These are phyloP conservation scores for Hemistola chrysoprasaria DNA, from an alignment of 2,888 invertebrate species.

Conservation along the genomic window DNA sequence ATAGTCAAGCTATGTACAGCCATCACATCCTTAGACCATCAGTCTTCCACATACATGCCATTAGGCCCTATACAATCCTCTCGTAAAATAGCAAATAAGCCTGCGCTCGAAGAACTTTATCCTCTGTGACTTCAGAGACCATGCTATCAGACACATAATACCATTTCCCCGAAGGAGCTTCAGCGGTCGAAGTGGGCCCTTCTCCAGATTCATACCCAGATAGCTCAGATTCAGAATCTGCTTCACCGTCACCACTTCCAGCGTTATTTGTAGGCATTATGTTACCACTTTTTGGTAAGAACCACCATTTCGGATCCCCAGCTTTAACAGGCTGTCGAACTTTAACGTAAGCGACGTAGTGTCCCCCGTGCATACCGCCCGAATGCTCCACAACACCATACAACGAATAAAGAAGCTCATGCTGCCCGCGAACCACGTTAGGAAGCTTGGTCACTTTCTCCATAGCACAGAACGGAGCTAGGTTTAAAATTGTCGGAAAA, in stretches of 20 bases:
- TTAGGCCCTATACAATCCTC: slow-evolving; percentile 86
- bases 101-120: slow-evolving; percentile 91
- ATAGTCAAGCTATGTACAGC: slow-evolving; percentile 60
- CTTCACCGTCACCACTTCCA: slow-evolving; percentile 60
- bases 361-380: slow-evolving; percentile 92
- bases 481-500: slow-evolving; percentile 92
- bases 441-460: slow-evolving; percentile 84
- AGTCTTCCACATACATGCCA: slow-evolving; percentile 73
- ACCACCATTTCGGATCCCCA: slow-evolving; percentile 88
- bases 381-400: slow-evolving; percentile 98
- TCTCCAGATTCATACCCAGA: slow-evolving; percentile 80
- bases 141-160: slow-evolving; percentile 96
- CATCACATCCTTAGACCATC: slow-evolving; percentile 36
- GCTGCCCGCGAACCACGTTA: slow-evolving; percentile 83
- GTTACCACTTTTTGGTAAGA: slow-evolving; percentile 84
- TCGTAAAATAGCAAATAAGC: slow-evolving; percentile 99
- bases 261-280: slow-evolving; percentile 66
- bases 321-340: slow-evolving; percentile 84
- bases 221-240: slow-evolving; percentile 81
- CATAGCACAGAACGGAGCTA: slow-evolving; percentile 94
- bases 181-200: slow-evolving; percentile 54
- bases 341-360: slow-evolving; percentile 97
- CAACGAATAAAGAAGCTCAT: slow-evolving; percentile 90
- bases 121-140: slow-evolving; percentile 91
- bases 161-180: slow-evolving; percentile 90